Conservation (phyloP, 2,797 vertebrate species). For the Lepilemur septentrionalis region DNA sequence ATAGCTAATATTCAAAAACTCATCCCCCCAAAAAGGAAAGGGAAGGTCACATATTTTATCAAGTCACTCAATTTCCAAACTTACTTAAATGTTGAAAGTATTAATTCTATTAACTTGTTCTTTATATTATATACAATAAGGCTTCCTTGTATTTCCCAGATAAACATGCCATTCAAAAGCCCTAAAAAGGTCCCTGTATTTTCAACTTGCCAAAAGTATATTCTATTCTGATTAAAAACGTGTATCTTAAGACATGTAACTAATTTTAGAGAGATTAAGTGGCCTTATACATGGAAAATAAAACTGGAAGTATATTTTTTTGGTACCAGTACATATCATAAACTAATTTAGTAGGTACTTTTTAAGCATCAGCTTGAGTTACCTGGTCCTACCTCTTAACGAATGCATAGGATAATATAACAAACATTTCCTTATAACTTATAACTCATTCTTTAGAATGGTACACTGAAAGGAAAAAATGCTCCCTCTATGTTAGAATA, state of each 20-base stretch:
- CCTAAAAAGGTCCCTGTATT: not conserved
- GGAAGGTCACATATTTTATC: constrained; percentile 38
- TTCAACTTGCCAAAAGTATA: constrained; percentile 8
- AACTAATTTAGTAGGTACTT: not conserved
- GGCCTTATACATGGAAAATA: not conserved
- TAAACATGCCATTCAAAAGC: not conserved
- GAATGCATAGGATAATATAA: not conserved
- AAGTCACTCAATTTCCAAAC: constrained; percentile 57
- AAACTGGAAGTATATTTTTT: not conserved
- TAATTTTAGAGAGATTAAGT: not conserved
- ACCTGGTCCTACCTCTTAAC: not conserved
- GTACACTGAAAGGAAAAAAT: not conserved
- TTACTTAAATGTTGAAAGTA: constrained; percentile 63
- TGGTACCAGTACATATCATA: not conserved
- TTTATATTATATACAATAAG: not conserved
- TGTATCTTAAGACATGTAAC: not conserved
- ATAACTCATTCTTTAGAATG: not conserved
- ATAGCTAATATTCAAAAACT: constrained; percentile 64
- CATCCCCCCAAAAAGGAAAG: not conserved
- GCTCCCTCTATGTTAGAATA: not conserved
- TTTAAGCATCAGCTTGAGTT: not conserved
- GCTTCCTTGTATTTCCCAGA: not conserved
- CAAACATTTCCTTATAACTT: not conserved
- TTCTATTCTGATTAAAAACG: not conserved
- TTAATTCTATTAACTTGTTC: constrained; percentile 47